phyloP scores from a whole-genome alignment of 2,888 invertebrate species.

The Leptinotarsa peninsularis region DNA sequence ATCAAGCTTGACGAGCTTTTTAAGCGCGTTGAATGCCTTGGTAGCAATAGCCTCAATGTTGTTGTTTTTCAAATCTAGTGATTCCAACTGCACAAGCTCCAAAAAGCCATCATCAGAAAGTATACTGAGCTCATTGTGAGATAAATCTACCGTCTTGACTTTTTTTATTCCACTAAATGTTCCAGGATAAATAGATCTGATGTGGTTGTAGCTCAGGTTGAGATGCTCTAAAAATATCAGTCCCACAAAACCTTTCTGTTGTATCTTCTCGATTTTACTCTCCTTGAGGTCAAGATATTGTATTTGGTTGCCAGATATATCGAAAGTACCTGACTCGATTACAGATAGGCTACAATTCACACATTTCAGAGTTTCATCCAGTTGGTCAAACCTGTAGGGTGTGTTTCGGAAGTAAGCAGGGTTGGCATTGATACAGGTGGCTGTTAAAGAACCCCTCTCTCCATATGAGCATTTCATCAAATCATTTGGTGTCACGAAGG shows the following conservation, averaged over 20 bases:
- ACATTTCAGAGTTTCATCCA: slow-evolving; percentile 63
- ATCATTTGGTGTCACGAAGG: slow-evolving; percentile 35
- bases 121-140: slow-evolving; percentile 58
- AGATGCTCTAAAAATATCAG: slow-evolving; percentile 60
- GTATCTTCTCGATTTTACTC: slow-evolving; percentile 56
- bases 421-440: slow-evolving; percentile 63
- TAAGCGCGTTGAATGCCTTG: slow-evolving; percentile 58
- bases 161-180: slow-evolving; percentile 63
- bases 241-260: slow-evolving; percentile 61
- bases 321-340: slow-evolving; percentile 60
- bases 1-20: slow-evolving; percentile 55
- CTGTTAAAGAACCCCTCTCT: slow-evolving; percentile 63
- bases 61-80: slow-evolving; percentile 57
- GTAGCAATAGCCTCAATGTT: slow-evolving; percentile 54
- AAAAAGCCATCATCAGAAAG: slow-evolving; percentile 59
- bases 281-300: slow-evolving; percentile 56
- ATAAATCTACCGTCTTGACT: slow-evolving; percentile 57
- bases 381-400: slow-evolving; percentile 63
- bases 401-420: slow-evolving; percentile 60
- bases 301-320: slow-evolving; percentile 63
- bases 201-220: slow-evolving; percentile 57
- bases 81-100: slow-evolving; percentile 57
- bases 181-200: slow-evolving; percentile 57
- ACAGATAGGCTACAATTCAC: slow-evolving; percentile 58
- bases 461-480: slow-evolving; percentile 62